phyloP scores from a whole-genome alignment of 2,888 invertebrate genomes.

The Ashinkailepas kermadecensis region DNA sequence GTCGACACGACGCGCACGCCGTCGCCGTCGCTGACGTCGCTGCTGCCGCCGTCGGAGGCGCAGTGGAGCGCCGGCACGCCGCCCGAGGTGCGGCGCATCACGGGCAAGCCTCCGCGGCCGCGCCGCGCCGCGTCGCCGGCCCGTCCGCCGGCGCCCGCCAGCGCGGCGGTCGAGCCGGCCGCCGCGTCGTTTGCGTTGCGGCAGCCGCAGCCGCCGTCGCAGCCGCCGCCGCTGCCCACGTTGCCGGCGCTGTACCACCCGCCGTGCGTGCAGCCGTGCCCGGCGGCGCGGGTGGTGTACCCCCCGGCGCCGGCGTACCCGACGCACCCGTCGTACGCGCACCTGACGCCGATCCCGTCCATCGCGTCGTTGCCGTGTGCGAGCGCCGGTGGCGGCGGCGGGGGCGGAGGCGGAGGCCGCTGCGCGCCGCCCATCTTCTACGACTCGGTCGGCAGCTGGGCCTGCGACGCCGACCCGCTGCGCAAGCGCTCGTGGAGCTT shows the following conservation, averaged over 20 bases:
- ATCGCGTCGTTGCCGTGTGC: not conserved
- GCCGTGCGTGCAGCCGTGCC: not conserved
- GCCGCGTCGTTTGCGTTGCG: not conserved
- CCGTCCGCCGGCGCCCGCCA: not conserved
- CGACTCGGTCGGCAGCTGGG: not conserved
- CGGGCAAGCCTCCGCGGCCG: not conserved
- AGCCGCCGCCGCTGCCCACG: not conserved
- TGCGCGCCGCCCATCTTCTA: not conserved
- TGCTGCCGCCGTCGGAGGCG: no score
- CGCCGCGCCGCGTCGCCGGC: not conserved
- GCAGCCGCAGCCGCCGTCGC: not conserved
- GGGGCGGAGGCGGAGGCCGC: not conserved
- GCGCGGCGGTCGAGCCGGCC: not conserved
- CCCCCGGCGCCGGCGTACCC: not conserved
- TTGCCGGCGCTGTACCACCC: not conserved
- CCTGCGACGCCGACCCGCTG: not conserved
- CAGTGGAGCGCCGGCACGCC: not conserved
- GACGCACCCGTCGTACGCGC: conserved; percentile 12
- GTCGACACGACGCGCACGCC: not conserved
- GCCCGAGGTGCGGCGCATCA: not conserved
- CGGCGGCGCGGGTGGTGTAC: not conserved
- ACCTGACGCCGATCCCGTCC: conserved; percentile 7
- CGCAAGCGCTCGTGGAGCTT: not conserved
- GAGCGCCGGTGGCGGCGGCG: no score
- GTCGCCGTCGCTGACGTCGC: not conserved